These are phyloP conservation scores for Luehdorfia chinensis DNA, from an alignment of 1,140 invertebrate species.

Conservation along the genomic window DNA sequence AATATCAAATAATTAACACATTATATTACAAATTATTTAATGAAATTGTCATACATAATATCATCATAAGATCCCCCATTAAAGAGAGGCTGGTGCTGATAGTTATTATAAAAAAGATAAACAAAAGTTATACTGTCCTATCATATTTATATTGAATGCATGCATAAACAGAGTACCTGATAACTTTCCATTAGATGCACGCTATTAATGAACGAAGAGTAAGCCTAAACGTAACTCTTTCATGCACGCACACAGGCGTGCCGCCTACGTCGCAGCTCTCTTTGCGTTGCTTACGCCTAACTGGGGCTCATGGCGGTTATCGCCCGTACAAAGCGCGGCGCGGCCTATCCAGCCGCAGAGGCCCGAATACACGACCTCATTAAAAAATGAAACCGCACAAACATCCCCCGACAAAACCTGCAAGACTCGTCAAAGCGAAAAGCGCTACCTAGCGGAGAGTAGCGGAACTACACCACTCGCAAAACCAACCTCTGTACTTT, in stretches of 20 bases:
- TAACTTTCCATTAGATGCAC: slow-evolving; percentile 20
- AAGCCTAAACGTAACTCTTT: slow-evolving; percentile 55
- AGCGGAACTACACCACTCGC: slow-evolving; percentile 70
- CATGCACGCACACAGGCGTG: slow-evolving; percentile 46
- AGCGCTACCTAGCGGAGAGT: slow-evolving; percentile 66
- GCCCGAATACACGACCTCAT: slow-evolving; percentile 67
- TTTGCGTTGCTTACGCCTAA: slow-evolving; percentile 42
- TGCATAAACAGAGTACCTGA: no score
- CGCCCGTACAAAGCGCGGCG: slow-evolving; percentile 46
- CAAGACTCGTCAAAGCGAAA: slow-evolving; percentile 62
- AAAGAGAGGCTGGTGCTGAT: no score
- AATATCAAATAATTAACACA: no score
- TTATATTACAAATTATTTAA: no score
- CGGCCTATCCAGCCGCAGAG: slow-evolving; percentile 43
- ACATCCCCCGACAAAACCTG: slow-evolving; percentile 52
- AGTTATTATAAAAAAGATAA: no score
- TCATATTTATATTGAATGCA: no score
- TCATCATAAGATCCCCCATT: no score
- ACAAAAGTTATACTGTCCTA: no score
- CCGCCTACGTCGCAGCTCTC: slow-evolving; percentile 18
- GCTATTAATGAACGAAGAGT: slow-evolving; percentile 60
- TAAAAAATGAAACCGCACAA: slow-evolving; percentile 70
- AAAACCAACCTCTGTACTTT: slow-evolving; percentile 70
- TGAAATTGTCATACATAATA: no score
- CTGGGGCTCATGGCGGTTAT: slow-evolving; percentile 34